These are phyloP conservation scores for Psylliodes chrysocephalus DNA, from an alignment of 2,888 invertebrate species.

Conservation along the genomic window DNA sequence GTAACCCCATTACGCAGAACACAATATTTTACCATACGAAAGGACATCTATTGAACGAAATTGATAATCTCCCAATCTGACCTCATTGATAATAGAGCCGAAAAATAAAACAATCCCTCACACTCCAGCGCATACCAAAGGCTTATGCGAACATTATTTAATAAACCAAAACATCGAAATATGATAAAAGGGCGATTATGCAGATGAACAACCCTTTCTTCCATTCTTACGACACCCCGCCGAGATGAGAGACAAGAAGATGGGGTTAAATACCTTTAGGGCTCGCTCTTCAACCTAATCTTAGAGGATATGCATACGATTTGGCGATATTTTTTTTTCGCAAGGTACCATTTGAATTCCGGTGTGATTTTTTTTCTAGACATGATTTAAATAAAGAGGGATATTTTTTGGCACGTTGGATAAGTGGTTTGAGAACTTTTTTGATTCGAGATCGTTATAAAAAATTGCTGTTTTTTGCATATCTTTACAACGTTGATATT, in stretches of 20 bases:
- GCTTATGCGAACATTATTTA: constrained; percentile 37
- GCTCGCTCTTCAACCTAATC: constrained; percentile 44
- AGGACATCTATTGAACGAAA: constrained; percentile 40
- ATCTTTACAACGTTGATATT: not conserved
- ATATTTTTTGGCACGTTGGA: constrained; percentile 25
- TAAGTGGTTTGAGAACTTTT: constrained; percentile 43
- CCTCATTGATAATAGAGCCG: constrained; percentile 45
- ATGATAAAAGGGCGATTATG: constrained; percentile 60
- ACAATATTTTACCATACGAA: constrained; percentile 32
- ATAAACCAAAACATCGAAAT: constrained; percentile 57
- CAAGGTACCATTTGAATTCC: constrained; percentile 21
- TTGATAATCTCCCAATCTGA: constrained; percentile 49
- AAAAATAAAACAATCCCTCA: constrained; percentile 55
- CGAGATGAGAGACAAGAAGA: constrained; percentile 49
- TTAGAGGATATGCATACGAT: constrained; percentile 48
- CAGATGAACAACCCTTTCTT: constrained; percentile 54
- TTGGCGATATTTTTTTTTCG: constrained; percentile 42
- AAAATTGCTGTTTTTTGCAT: constrained; percentile 34
- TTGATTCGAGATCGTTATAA: constrained; percentile 14
- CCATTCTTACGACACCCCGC: constrained; percentile 46
- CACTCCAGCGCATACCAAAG: constrained; percentile 53
- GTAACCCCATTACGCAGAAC: constrained; percentile 30
- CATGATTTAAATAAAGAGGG: constrained; percentile 40
- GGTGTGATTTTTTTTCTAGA: constrained; percentile 37
- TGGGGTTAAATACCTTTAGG: constrained; percentile 50